phyloP scores from a whole-genome alignment of 1,140 invertebrate species.

The Bicyclus anynana region DNA sequence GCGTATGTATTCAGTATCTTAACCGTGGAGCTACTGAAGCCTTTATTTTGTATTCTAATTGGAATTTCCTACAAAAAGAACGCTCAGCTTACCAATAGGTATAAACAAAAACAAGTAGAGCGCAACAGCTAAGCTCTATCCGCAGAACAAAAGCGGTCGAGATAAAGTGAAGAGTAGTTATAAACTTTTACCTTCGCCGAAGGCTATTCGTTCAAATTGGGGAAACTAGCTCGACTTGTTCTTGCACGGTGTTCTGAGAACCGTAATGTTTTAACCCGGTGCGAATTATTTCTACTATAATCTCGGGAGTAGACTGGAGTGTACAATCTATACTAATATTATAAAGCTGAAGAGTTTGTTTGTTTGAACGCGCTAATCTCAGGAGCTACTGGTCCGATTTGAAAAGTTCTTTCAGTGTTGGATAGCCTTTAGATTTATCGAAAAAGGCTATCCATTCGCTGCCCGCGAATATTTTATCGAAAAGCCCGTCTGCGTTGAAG shows the following conservation, averaged over 20 bases:
- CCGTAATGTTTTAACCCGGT: slow-evolving; percentile 4
- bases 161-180: slow-evolving; percentile 9
- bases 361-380: too few species aligned
- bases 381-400: too few species aligned
- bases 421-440: too few species aligned
- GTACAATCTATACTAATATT: too few species aligned
- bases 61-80: background rate
- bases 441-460: too few species aligned
- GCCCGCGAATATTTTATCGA: too few species aligned
- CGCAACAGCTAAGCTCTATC: slow-evolving; percentile 1
- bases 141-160: slow-evolving; percentile 7
- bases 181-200: slow-evolving; percentile 10
- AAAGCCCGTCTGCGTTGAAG: too few species aligned
- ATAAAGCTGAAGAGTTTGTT: too few species aligned
- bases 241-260: slow-evolving; percentile 7
- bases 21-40: too few species aligned
- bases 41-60: too few species aligned
- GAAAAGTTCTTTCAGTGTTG: too few species aligned
- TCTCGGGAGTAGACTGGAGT: background rate
- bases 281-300: background rate
- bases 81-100: background rate
- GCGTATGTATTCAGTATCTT: background rate
- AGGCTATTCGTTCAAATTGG: slow-evolving; percentile 15
- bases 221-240: slow-evolving; percentile 9
- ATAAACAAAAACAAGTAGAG: background rate